A percentile compares a stretch with the other conserved stretches of the same genome.
Conservation (phyloP, 2,888 invertebrate genomes). For the Caenorhabditis virilis region DNA sequence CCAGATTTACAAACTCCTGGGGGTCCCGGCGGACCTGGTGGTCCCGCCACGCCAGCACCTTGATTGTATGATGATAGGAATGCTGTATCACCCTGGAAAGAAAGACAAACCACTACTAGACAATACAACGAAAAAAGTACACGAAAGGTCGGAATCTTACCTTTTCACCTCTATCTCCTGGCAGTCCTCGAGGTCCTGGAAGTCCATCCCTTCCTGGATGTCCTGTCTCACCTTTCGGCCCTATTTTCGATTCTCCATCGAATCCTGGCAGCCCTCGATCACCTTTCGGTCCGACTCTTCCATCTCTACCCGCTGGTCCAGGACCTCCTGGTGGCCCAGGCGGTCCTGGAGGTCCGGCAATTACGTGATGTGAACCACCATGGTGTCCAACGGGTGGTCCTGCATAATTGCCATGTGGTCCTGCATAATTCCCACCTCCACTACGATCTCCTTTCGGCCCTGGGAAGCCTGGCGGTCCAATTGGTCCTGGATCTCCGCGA, state of each 20-base stretch:
- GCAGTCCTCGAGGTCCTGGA: conserved; percentile 56
- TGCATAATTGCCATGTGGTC: too few species aligned
- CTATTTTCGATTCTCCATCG: conserved; percentile 66
- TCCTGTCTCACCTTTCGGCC: conserved; percentile 66
- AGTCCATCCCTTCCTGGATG: conserved; percentile 58
- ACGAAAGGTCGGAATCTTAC: too few species aligned
- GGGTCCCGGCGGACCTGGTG: conserved; percentile 38
- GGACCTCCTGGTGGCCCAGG: conserved; percentile 58
- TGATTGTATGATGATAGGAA: conserved; percentile 24
- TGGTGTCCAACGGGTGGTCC: neutral
- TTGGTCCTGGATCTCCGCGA: conserved; percentile 49
- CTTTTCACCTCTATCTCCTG: conserved; percentile 61
- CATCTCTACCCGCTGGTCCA: conserved; percentile 45
- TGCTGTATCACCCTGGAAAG: conserved; percentile 33
- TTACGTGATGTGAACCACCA: conserved; percentile 8
- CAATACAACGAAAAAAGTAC: neutral
- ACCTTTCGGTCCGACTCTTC: conserved; percentile 56
- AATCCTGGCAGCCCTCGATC: conserved; percentile 67
- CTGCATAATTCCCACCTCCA: neutral
- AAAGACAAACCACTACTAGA: conserved; percentile 3
- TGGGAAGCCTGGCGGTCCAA: conserved; percentile 58
- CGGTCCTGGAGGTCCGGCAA: conserved; percentile 45
- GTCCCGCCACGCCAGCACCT: conserved; percentile 11
- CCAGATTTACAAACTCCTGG: conserved; percentile 27
- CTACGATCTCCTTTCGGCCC: conserved; percentile 55